Evolutionary conservation across 2,888 invertebrate species (phyloP).

Genomic region (Vannuccia rotundouncinata): DNA sequence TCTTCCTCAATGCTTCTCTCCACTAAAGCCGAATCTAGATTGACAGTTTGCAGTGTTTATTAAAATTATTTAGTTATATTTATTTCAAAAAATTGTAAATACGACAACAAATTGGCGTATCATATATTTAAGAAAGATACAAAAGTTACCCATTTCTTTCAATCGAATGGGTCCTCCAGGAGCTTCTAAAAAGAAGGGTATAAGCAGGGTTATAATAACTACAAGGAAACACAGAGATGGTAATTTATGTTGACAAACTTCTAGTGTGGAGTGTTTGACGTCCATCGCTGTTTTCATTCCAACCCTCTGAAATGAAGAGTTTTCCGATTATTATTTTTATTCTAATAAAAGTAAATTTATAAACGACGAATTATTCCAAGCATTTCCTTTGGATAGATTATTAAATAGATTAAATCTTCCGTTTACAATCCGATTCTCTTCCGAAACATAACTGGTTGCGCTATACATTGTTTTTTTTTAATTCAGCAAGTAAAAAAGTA

Average conservation of each 20-base stretch:
- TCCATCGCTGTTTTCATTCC: background rate
- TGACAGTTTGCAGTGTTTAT: too few species aligned
- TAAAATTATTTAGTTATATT: too few species aligned
- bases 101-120: background rate
- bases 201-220: background rate
- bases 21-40: background rate
- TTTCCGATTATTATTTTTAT: too few species aligned
- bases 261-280: background rate
- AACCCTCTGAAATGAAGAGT: conserved; percentile 14
- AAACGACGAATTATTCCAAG: too few species aligned
- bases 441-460: too few species aligned
- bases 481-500: too few species aligned
- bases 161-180: background rate
- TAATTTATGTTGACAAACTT: background rate
- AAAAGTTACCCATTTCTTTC: background rate
- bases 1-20: background rate
- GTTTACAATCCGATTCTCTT: too few species aligned
- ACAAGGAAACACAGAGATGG: background rate
- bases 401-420: too few species aligned
- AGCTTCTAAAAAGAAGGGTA: background rate
- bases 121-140: background rate
- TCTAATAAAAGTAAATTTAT: too few species aligned
- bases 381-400: too few species aligned
- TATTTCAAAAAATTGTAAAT: background rate
- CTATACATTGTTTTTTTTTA: too few species aligned